phyloP scores from a whole-genome alignment of 2,797 vertebrate genomes.

The Ceryle rudis region DNA sequence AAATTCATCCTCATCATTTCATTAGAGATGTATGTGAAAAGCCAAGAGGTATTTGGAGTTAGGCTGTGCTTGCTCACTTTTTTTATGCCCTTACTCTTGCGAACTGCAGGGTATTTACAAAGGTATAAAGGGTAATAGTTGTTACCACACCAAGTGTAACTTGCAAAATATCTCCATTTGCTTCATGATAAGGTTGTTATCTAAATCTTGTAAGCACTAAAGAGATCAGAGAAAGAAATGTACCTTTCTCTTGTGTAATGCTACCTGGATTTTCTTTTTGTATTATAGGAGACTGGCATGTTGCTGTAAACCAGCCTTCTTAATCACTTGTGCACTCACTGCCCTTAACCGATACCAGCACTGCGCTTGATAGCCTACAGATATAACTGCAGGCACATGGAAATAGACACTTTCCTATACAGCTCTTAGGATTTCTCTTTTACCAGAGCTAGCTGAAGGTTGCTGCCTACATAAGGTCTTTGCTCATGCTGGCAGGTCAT shows the following conservation, averaged over 20 bases:
- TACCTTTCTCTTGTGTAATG: slow-evolving; percentile 73
- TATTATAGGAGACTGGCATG: background rate
- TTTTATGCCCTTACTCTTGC: slow-evolving; percentile 27
- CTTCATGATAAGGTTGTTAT: slow-evolving; percentile 63
- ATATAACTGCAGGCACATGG: background rate
- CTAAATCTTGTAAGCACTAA: slow-evolving; percentile 63
- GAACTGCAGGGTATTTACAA: slow-evolving; percentile 45
- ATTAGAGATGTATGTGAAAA: slow-evolving; percentile 34
- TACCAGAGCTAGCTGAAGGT: background rate
- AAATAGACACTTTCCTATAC: background rate
- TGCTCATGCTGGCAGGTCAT: background rate
- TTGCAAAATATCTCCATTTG: slow-evolving; percentile 58
- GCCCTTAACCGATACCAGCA: background rate
- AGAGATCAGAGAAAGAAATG: slow-evolving; percentile 68
- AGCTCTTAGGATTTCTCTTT: background rate
- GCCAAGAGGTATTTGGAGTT: slow-evolving; percentile 17
- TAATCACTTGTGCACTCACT: background rate
- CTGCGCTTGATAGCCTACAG: fast-evolving
- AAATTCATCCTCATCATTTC: background rate
- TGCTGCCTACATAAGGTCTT: background rate
- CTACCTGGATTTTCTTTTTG: slow-evolving; percentile 60
- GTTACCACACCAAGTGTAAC: slow-evolving; percentile 63
- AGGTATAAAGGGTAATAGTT: slow-evolving; percentile 58
- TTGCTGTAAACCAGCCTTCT: background rate
- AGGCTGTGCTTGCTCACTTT: slow-evolving; percentile 13